phyloP scores from a whole-genome alignment of 2,797 vertebrate genomes.

The Hypotaenidia philippensis region DNA sequence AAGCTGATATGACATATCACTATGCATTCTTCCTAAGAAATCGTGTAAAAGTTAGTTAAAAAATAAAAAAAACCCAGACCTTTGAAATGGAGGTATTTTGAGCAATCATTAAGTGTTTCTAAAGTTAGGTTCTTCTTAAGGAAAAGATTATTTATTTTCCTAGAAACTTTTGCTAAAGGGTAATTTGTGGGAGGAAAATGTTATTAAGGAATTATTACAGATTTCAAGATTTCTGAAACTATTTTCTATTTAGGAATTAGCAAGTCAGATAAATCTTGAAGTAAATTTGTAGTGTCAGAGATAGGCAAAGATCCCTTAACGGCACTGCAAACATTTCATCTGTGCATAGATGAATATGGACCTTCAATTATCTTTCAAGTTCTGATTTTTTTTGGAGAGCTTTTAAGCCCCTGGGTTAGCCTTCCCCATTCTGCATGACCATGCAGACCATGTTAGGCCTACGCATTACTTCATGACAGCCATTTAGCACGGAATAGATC shows the following conservation, averaged over 20 bases:
- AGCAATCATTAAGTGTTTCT: not conserved
- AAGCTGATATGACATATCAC: not conserved
- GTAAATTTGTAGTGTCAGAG: not conserved
- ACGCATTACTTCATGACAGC: not conserved
- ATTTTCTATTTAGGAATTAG: not conserved
- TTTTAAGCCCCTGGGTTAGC: rapidly evolving
- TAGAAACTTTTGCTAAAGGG: not conserved
- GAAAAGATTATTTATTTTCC: not conserved
- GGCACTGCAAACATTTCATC: not conserved
- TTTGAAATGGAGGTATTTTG: not conserved
- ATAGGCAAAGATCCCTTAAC: not conserved
- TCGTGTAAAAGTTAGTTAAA: not conserved
- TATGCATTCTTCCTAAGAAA: not conserved
- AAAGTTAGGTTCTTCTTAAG: not conserved
- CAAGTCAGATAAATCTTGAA: not conserved
- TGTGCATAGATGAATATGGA: not conserved
- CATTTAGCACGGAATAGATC: not conserved
- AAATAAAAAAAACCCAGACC: not conserved
- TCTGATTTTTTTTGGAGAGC: not conserved
- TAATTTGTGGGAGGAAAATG: rapidly evolving
- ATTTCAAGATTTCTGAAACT: not conserved
- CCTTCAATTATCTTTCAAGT: not conserved
- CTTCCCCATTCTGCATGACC: not conserved
- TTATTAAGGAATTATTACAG: not conserved
- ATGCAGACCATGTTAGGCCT: not conserved